Evolutionary conservation across 2,113 vertebrate genomes (phyloP).

Genomic region (Caracal caracal): DNA sequence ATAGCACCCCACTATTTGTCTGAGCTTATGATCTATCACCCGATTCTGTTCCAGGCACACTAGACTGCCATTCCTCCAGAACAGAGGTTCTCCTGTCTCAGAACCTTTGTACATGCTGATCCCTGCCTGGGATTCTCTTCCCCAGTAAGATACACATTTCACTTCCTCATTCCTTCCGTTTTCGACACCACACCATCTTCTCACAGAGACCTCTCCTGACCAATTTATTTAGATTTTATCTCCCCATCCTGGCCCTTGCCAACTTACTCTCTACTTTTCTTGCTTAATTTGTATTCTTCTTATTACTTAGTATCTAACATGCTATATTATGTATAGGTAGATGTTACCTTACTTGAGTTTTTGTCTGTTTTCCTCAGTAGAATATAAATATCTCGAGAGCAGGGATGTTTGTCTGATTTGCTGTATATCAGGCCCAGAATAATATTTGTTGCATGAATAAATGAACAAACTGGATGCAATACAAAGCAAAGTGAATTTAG

Average conservation of each 20-base stretch:
- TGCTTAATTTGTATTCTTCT: not conserved
- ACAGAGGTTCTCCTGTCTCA: not conserved
- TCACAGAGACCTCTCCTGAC: not conserved
- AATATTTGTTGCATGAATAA: not conserved
- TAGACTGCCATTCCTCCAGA: not conserved
- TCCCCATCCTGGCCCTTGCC: not conserved
- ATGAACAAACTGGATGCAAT: not conserved
- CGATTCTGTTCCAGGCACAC: not conserved
- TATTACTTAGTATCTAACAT: not conserved
- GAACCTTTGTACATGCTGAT: rapidly evolving
- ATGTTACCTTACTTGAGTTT: not conserved
- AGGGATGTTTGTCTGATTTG: not conserved
- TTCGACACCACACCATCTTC: not conserved
- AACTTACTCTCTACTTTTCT: not conserved
- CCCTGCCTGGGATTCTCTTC: not conserved
- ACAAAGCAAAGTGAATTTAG: not conserved
- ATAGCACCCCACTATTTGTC: not conserved
- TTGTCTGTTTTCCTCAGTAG: not conserved
- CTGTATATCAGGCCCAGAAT: not conserved
- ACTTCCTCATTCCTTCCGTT: not conserved
- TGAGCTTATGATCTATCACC: not conserved
- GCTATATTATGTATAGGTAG: not conserved
- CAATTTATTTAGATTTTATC: not conserved
- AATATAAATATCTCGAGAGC: not conserved
- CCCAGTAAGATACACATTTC: too few relatives aligned